Evolutionary conservation across 2,888 invertebrate species (phyloP).

Genomic region (Ornithoptera alexandrae): DNA sequence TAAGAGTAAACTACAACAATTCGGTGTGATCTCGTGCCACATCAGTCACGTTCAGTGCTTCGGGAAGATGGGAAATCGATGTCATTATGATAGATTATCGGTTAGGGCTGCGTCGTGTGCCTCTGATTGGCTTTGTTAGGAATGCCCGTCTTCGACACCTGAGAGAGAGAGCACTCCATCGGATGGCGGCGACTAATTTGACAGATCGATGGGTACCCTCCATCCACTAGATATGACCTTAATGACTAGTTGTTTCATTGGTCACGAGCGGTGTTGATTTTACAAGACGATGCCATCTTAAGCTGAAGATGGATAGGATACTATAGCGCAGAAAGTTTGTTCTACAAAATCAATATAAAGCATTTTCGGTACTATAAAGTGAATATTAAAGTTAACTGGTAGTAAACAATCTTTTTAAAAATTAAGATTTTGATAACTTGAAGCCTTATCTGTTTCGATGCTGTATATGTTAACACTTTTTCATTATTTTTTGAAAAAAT

Average conservation of each 20-base stretch:
- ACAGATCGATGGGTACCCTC: slow-evolving; percentile 69
- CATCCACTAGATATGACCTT: slow-evolving; percentile 57
- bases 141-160: slow-evolving; percentile 63
- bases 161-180: slow-evolving; percentile 54
- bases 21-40: slow-evolving; percentile 26
- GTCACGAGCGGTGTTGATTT: slow-evolving; percentile 5
- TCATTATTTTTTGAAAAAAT: no score
- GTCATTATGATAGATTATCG: slow-evolving; percentile 78
- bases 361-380: no score
- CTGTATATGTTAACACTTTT: no score
- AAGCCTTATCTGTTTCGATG: no score
- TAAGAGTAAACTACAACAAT: background rate
- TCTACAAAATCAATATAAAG: no score
- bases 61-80: slow-evolving; percentile 72
- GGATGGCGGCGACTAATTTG: slow-evolving; percentile 66
- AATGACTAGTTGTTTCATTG: slow-evolving; percentile 46
- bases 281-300: background rate
- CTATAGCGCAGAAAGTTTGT: background rate
- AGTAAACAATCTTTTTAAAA: no score
- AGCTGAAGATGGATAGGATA: background rate
- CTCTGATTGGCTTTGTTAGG: slow-evolving; percentile 77
- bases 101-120: slow-evolving; percentile 60
- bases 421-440: no score
- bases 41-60: slow-evolving; percentile 50
- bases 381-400: no score